These are phyloP conservation scores for Scolopax mira DNA, from an alignment of 2,113 vertebrate species.

Conservation along the genomic window DNA sequence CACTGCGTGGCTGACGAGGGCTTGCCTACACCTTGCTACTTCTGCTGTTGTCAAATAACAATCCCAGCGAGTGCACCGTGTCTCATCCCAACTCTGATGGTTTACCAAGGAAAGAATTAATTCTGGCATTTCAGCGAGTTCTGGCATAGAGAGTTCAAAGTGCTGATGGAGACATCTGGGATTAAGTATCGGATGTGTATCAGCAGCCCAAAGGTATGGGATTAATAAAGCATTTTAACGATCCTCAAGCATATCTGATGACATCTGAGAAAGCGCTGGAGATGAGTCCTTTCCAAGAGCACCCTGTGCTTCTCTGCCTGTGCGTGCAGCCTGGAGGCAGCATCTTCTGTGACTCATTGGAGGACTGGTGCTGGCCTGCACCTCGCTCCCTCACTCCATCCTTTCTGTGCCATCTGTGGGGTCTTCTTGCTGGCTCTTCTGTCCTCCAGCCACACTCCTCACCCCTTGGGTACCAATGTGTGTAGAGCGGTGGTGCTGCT, in stretches of 20 bases:
- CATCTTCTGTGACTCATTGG: not conserved
- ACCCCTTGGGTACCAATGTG: not conserved
- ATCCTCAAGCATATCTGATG: not conserved
- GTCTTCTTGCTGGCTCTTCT: not conserved
- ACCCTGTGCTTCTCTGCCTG: not conserved
- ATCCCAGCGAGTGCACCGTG: accelerated
- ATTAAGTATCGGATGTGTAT: not conserved
- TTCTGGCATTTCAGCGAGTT: constrained; percentile 24
- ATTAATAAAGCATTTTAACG: constrained; percentile 33
- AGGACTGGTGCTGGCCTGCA: not conserved
- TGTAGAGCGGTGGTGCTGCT: not conserved
- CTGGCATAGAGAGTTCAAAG: constrained; percentile 35
- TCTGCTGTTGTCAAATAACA: not conserved
- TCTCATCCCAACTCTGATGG: not conserved
- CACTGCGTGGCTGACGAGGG: accelerated
- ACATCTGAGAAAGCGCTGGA: not conserved
- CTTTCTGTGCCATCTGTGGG: not conserved
- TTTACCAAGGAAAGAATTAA: constrained; percentile 21
- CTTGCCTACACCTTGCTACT: not conserved
- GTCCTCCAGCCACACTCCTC: not conserved
- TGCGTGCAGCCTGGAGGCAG: not conserved
- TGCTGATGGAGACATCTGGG: not conserved
- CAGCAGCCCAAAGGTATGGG: constrained; percentile 17
- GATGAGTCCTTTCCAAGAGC: not conserved
- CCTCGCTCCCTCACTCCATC: not conserved